A percentile compares a stretch with the other conserved stretches of the same genome.
phyloP scores from a whole-genome alignment of 53 echinoderm and acorn worm species.

The Temnopleurus reevesii region DNA sequence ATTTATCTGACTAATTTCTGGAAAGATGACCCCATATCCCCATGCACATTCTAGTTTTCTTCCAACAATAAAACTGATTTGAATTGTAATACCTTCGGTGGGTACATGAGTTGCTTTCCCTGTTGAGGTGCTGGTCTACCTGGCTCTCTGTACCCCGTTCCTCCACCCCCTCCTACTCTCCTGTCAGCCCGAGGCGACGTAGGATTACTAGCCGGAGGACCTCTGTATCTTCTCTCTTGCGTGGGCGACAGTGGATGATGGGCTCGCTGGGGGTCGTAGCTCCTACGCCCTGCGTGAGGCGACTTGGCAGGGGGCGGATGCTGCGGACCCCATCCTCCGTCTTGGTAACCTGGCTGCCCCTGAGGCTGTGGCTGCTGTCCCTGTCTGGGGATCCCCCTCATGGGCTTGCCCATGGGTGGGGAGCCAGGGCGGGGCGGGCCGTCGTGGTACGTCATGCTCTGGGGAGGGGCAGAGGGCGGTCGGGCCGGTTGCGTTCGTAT shows the following conservation, averaged over 20 bases:
- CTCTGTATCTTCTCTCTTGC: slow-evolving; percentile 15
- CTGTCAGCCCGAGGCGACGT: not conserved
- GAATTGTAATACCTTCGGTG: slow-evolving; percentile 31
- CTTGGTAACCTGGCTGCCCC: slow-evolving; percentile 9
- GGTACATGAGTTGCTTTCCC: slow-evolving; percentile 37
- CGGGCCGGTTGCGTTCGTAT: slow-evolving; percentile 40
- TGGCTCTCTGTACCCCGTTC: slow-evolving; percentile 20
- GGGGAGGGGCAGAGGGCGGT: slow-evolving; percentile 56
- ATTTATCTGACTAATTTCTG: too few species aligned
- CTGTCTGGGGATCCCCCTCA: slow-evolving; percentile 45
- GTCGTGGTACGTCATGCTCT: slow-evolving; percentile 43
- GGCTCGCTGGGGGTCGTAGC: slow-evolving; percentile 35
- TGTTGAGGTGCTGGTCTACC: slow-evolving; percentile 8
- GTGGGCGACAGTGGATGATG: slow-evolving; percentile 30
- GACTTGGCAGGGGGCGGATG: slow-evolving; percentile 1
- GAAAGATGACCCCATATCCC: too few species aligned
- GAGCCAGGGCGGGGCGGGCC: slow-evolving; percentile 16
- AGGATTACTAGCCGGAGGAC: slow-evolving; percentile 23
- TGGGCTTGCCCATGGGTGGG: slow-evolving; percentile 25
- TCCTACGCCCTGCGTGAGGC: slow-evolving; percentile 38
- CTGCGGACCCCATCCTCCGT: not conserved
- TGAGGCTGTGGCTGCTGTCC: not conserved
- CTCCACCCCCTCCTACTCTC: too few species aligned
- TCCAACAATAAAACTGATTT: too few species aligned
- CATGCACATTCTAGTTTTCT: too few species aligned